A percentile compares a stretch with the other conserved stretches of the same genome.
phyloP scores from a whole-genome alignment of 1,140 invertebrate species.

The Drosophila insularis region DNA sequence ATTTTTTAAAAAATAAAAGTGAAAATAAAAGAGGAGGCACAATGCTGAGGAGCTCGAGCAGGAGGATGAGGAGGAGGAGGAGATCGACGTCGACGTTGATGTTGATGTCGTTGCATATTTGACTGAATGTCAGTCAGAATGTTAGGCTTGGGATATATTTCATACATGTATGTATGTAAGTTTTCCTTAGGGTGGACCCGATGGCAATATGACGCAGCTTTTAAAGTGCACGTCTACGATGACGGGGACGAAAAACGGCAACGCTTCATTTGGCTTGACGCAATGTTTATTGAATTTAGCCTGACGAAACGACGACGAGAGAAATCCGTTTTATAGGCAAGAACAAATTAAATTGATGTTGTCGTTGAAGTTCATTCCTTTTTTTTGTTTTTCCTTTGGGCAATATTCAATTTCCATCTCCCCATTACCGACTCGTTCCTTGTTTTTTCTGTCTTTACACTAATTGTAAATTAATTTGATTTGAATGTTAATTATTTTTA shows the following conservation, averaged over 20 bases:
- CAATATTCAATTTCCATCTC: constrained; percentile 5
- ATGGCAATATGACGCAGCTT: constrained; percentile 27
- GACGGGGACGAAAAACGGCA: background rate
- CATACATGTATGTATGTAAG: too few species aligned
- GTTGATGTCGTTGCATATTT: constrained; percentile 68
- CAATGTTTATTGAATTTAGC: constrained; percentile 69
- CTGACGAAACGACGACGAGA: background rate
- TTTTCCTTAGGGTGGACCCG: constrained; percentile 27
- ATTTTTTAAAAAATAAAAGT: constrained; percentile 69
- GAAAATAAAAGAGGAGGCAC: constrained; percentile 39
- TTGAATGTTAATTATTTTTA: constrained; percentile 62
- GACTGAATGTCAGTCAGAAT: constrained; percentile 73
- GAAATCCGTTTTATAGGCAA: constrained; percentile 4
- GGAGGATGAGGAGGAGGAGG: constrained; percentile 1
- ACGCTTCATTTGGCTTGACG: constrained; percentile 34
- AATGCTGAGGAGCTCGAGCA: background rate
- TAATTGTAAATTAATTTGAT: constrained; percentile 73
- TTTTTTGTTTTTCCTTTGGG: background rate
- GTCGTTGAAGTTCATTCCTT: constrained; percentile 1
- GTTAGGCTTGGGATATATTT: constrained; percentile 1
- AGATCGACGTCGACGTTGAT: constrained; percentile 51
- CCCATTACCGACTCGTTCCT: background rate
- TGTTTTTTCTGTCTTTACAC: constrained; percentile 22
- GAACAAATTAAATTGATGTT: constrained; percentile 37
- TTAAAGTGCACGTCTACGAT: constrained; percentile 18